Evolutionary conservation across 2,113 vertebrate species (phyloP).

Genomic region (Colaptes auratus): DNA sequence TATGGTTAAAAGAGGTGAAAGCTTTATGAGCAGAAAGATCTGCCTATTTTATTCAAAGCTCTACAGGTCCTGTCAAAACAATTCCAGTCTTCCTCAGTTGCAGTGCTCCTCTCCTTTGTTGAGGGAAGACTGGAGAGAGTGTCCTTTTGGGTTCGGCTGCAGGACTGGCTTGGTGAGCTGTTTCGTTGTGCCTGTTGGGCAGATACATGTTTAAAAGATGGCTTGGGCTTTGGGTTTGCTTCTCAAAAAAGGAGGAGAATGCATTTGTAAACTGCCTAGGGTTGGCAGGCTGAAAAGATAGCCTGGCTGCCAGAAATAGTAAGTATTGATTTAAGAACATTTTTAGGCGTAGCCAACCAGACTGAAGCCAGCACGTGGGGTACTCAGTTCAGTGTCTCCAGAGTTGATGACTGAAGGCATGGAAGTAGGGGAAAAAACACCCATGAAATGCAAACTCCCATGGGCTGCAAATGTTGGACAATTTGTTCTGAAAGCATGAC

Average conservation of each 20-base stretch:
- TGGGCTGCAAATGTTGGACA: not conserved
- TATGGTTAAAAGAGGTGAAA: not conserved
- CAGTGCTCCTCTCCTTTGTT: not conserved
- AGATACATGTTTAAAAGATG: not conserved
- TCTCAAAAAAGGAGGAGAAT: not conserved
- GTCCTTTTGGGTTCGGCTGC: not conserved
- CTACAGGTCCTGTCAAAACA: not conserved
- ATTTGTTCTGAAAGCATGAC: not conserved
- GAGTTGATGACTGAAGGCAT: not conserved
- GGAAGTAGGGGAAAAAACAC: not conserved
- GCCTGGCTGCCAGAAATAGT: slow-evolving; percentile 3
- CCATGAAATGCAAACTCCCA: not conserved
- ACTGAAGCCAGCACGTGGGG: not conserved
- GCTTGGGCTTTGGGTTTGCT: not conserved
- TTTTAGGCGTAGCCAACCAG: not conserved
- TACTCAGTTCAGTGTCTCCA: not conserved
- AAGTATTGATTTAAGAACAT: slow-evolving; percentile 17
- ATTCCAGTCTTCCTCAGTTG: not conserved
- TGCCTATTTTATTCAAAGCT: not conserved
- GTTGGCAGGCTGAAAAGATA: not conserved
- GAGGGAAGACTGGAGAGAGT: not conserved
- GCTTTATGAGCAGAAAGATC: not conserved
- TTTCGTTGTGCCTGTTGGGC: not conserved
- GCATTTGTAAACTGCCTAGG: not conserved
- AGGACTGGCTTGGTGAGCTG: not conserved